Base-by-base conservation (phyloP, 2,797 vertebrate species). In the Hoplostethus atlanticus region DNA sequence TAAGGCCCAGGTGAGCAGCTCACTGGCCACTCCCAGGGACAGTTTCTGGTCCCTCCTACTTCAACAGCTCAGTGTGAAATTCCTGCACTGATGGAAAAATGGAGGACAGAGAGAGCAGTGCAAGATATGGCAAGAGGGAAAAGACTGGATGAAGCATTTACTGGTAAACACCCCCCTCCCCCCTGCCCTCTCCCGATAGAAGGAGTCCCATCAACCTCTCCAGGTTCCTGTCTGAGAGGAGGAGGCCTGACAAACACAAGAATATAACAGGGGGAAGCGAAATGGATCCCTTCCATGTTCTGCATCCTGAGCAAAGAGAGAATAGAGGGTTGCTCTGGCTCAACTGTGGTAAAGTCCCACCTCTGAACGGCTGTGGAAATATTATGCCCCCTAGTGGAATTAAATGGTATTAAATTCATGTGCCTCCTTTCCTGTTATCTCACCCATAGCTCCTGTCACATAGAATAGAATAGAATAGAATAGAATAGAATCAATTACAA, bases 371-470 rank as follows among this genome's bases (percentile, higher is more conserved):
- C 62, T 58, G 51, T 65, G 38, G 51, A 40, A 4, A 42, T 42
- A 40, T 56, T 68, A 8, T 31, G 34, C 84, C 88, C 79, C 76
- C 87, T 87, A 59, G 74, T 84, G 87, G 78, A 67, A 60, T 0
- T 9, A 38, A 10, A 34, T 34, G 8, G 53, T 55, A 71, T 31
- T 47, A 2, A 9, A 10, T 28, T 28, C 28, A 21, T 1, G 21
- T 40, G 38, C 5, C 10, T 40, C 8, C 40, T 40, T 1, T 36
- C 34, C 7, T 7, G 7, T 5, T 28, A 28, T 28, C 28, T 28
- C 28, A 28, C 28, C 28, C 28, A 28, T 28, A 28, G 28, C 34
- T 36, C 34, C 7, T 7, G 7, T 5, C 7, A 36, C 5, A 36
- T 36, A 56, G 15, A 31, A 55, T 15, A 55, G 5, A 13, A 31